Base-by-base conservation (phyloP, 2,113 vertebrate genomes). In the Ranitomeya imitator region DNA sequence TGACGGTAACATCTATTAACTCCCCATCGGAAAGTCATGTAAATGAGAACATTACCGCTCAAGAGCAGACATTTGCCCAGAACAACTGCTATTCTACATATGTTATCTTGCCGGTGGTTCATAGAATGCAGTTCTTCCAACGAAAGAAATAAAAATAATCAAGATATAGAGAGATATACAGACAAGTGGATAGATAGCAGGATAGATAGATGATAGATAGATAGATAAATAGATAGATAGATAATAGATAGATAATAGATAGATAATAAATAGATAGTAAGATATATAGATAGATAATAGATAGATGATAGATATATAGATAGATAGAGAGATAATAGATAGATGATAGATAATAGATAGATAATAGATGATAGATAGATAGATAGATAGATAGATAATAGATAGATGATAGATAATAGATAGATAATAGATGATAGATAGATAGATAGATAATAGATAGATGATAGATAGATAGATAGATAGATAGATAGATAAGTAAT, bases 1-100 rank as follows among this genome's bases (percentile, higher is more conserved):
- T 96, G 93, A 95, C 95, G 95, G 92, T 95, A 90, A 91, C 90
- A 90, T 90, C 93, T 7, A 85, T 76, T 85, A 85, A 45, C 67
- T 85, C 67, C 83, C 52, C 60, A 57, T 85, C 69, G 54, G 18
- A 26, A 31, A 76, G 67, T 59, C 8, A 85, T 85, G 83, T 37
- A 71, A 74, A 85, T 76, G 83, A 57, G 69, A 15, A 74, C 54
- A 76, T 57, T 85, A 85, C 18, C 69, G 69, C 45, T 57, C 18
- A 11, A 73, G 16, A 55, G 18, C 83, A 45, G 19, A 85, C 69
- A 85, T 74, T 57, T 55, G 14, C 67, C 51, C 57, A 12, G 23
- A 85, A 55, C 83, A 85, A 73, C 63, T 83, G 81, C 37, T 54
- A 67, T 54, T 54, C 81, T 67, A 55, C 65, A 84, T 23, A n/a